Base-by-base conservation (phyloP, 2,888 invertebrate genomes). In the Pseudolycoriella hygida region DNA sequence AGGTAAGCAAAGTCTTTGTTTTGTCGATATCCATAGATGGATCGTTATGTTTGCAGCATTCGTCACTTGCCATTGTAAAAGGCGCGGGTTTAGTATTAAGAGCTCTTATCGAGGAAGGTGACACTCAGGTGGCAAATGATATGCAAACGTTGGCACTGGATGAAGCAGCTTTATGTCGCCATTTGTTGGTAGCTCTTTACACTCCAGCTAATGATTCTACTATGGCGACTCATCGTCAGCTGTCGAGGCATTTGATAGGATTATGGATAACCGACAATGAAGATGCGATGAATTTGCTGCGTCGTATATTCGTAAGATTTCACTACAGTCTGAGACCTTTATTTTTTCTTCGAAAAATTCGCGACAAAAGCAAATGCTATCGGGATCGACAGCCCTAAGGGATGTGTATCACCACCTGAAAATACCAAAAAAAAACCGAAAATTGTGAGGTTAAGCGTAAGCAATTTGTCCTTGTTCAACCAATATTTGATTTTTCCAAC, bases 71-170 rank as follows among this genome's bases (percentile, higher is more conserved):
- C 1, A 90, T 98, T 50, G 90, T 98, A 2, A 97, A 98, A 67
- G 97, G 97, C 34, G 97, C 97, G 1, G 97, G 98, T 0, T 69
- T 98, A 45, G 88, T 98, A 42, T 87, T 97, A 81, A 78, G 96
- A 50, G 97, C 98, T 17, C 76, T 98, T 20, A 94, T 98, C 45
- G 98, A 98, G 67, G 98, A 98, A 66, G 96, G 96, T 2, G 85
- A 87, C 53, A 74, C 80, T n/a, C 82, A 83, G 55, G 84, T 93
- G 12, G 90, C 94, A 1, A 76, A 83, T 25, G 80, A 85, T 57
- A 96, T 97, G 93, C 97, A 96, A 67, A 82, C 88, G 43, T 69
- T 98, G 51, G 93, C 98, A 1, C 67, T 99, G 44, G 90, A 90
- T 3, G 97, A 99, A 67, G 97, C 96, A 3, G 96, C 98, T 0